phyloP scores from a whole-genome alignment of 1,140 invertebrate species.

The Planococcus citri region DNA sequence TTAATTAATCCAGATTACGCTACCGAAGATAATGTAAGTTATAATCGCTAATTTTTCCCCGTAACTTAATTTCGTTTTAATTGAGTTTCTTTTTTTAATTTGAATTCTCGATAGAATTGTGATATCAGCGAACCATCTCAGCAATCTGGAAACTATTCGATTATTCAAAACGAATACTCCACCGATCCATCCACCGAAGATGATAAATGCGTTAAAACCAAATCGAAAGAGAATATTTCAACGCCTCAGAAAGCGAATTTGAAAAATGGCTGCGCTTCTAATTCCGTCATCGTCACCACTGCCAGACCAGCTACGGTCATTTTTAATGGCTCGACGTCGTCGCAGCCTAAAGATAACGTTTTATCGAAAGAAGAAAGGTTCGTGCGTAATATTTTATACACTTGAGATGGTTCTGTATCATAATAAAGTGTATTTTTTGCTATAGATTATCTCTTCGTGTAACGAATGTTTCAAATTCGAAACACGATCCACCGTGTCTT shows the following conservation, averaged over 20 bases:
- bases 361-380: conserved; percentile 46
- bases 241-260: conserved; percentile 10
- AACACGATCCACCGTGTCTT: conserved; percentile 31
- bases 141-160: background rate
- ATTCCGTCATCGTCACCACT: conserved; percentile 54
- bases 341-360: conserved; percentile 40
- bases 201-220: conserved; percentile 5
- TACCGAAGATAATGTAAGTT: conserved; percentile 32
- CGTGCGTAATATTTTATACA: background rate
- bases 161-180: background rate
- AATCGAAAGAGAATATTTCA: conserved; percentile 21
- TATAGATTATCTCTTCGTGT: conserved; percentile 23
- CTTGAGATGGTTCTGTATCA: too few species aligned
- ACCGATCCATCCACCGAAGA: background rate
- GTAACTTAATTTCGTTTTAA: too few species aligned
- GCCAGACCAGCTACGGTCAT: conserved; percentile 59
- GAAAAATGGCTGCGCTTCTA: conserved; percentile 21
- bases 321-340: conserved; percentile 46
- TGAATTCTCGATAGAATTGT: background rate
- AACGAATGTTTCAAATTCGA: background rate
- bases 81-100: conserved; percentile 11
- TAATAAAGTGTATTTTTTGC: too few species aligned
- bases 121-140: background rate
- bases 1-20: conserved; percentile 76
- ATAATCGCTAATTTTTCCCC: background rate